phyloP scores from a whole-genome alignment of 2,888 invertebrate species.

The Xestia sexstrigata region DNA sequence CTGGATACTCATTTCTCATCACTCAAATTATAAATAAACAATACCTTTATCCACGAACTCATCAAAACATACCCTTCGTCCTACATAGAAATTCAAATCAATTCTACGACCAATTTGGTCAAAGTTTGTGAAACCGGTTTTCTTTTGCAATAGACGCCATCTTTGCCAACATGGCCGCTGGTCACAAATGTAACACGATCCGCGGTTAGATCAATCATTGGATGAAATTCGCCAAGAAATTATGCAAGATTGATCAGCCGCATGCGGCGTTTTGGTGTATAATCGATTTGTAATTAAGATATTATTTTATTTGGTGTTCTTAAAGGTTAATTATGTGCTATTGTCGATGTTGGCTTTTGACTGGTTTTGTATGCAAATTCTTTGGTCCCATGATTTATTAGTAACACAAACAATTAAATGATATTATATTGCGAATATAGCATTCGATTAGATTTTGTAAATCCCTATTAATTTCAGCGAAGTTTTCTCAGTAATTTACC shows the following conservation, averaged over 20 bases:
- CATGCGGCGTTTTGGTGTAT: conserved; percentile 40
- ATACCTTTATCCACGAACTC: conserved; percentile 14
- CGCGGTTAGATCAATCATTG: conserved; percentile 58
- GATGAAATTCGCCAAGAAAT: conserved; percentile 46
- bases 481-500: not conserved
- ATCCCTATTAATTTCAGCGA: not conserved
- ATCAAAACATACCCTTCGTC: conserved; percentile 43
- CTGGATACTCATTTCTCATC: not conserved
- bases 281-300: conserved; percentile 41
- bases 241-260: conserved; percentile 52
- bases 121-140: conserved; percentile 55
- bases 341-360: conserved; percentile 6
- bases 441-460: not conserved
- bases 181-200: conserved; percentile 51
- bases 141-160: conserved; percentile 48
- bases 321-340: conserved; percentile 22
- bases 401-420: not conserved
- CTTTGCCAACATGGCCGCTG: conserved; percentile 45
- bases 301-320: conserved; percentile 32
- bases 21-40: not conserved
- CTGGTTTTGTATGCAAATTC: not conserved
- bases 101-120: conserved; percentile 52
- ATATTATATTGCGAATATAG: not conserved
- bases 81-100: conserved; percentile 53
- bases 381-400: not conserved